These are phyloP conservation scores for Drosophila grimshawi DNA, from an alignment of 1,140 invertebrate genomes.

Conservation along the genomic window DNA sequence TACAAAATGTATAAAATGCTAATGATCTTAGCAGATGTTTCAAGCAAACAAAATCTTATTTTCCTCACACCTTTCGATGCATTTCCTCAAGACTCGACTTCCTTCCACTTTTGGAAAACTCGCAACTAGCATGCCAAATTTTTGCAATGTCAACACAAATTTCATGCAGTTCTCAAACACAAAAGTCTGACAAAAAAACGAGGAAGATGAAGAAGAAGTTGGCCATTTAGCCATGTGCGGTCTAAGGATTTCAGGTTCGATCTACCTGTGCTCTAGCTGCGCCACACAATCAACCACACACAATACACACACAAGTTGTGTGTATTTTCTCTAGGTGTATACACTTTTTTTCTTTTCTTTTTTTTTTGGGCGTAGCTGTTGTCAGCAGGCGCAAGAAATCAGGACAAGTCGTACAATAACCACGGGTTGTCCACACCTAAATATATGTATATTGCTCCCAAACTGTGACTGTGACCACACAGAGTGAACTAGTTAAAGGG, in stretches of 20 bases:
- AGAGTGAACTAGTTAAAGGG: conserved; percentile 47
- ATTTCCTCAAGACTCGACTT: not conserved
- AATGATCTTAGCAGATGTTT: not conserved
- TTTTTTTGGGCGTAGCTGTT: conserved; percentile 69
- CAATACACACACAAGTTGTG: not conserved
- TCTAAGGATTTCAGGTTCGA: conserved; percentile 32
- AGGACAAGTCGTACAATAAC: conserved; percentile 55
- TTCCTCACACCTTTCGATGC: not conserved
- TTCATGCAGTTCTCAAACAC: conserved; percentile 57
- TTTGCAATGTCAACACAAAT: conserved; percentile 77
- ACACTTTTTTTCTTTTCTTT: not conserved
- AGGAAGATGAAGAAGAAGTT: not conserved
- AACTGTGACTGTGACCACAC: conserved; percentile 62
- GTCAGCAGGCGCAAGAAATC: conserved; percentile 64
- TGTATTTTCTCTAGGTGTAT: not conserved
- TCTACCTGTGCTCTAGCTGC: conserved; percentile 41
- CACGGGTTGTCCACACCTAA: conserved; percentile 78
- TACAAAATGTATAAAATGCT: not conserved
- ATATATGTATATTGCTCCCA: conserved; percentile 44
- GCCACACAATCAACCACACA: conserved; percentile 18
- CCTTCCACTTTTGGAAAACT: not conserved
- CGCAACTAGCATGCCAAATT: conserved; percentile 46
- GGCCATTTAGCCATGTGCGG: conserved; percentile 62
- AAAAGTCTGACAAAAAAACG: conserved; percentile 5
- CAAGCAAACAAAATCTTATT: not conserved